Base-by-base conservation (phyloP, 2,888 invertebrate genomes). In the Chrysolina americana region DNA sequence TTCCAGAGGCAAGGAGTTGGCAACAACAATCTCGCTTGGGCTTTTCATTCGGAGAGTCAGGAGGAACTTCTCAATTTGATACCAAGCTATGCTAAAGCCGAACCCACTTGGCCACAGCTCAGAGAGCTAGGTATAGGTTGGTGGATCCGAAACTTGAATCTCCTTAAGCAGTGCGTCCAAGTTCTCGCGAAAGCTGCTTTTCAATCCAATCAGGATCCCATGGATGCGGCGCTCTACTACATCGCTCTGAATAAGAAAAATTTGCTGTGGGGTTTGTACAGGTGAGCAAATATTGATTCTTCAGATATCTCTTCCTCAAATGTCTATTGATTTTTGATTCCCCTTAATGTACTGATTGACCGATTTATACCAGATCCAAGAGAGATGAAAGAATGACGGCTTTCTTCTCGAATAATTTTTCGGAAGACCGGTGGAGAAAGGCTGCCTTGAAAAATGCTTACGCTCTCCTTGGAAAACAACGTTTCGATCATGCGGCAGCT, bases 371-470 rank as follows among this genome's bases (percentile, higher is more conserved):
- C 78, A 93, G 94, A 73, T 97, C 95, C 56, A 94, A 93, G 80
- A 89, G 94, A 10, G 97, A 99, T 85, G 94, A 94, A 0, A 94
- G 95, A 85, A 99, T 99, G 99, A 96, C 96, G 0, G 85, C 91
- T 84, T 99, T 99, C 90, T 99, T 99, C 87, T 89, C 95, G 23
- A 97, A 99, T 86, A 97, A 99, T 86, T 99, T 99, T 86, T 87
- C 90, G 1, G 94, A 97, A 85, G 96, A 98, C 83, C 92, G 98
- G 69, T 99, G 99, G 98, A 92, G 98, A 21, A 98, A 97, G 86
- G 98, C 99, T 0, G 99, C 99, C 0, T 87, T 99, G 77, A 99
- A 99, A 89, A 99, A 99, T 87, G 99, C 99, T 0, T 99, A 98
- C 86, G 98, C 97, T 2, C 89, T 99, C 56, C 91, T 99, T 50